Base-by-base conservation (phyloP, 2,888 invertebrate species). In the Himalopsyche kuldschensis region DNA sequence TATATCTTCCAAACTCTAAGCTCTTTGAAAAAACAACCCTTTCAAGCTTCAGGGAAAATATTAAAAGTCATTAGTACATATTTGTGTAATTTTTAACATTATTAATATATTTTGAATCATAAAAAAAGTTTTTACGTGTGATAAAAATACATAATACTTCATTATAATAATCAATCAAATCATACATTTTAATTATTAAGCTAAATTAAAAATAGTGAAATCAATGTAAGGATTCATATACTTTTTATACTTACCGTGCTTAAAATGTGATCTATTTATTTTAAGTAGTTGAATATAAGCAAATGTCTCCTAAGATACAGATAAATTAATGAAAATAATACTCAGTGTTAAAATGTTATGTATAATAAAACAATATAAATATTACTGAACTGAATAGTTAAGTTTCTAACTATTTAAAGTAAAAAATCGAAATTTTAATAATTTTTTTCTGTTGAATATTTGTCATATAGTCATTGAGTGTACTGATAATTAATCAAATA, bases 251-350 rank as follows among this genome's bases (percentile, higher is more conserved):
- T 27, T 69, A 69, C 20, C 69, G 69, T 69, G 69, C 69, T 69
- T 69, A 69, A 69, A 69, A 69, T 69, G 69, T 69, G 69, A 69
- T 69, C 69, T 69, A 69, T 69, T 69, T 69, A 69, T 11, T 27
- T 69, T 69, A 55, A 55, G 55, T 69, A 69, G 30, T 27, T 27
- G 11, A 69, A 27, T 30, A 69, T 69, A 69, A 69, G 20, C 0
- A 20, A 69, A 69, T 30, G 30, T 69, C 27, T 20, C 15, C 8
- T 69, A 69, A 41, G 11, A 27, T 30, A 27, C 69, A 30, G 11
- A 69, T 77, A 77, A 32, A 4, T n/a, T 76, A 81, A 47, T 47
- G n/a, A 35, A 55, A 55, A 80, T 69, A 80, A 81, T 81, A 79
- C 11, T 48, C 31, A 20, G 79, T 47, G 20, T 75, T 80, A 75